Evolutionary conservation across 2,888 invertebrate genomes (phyloP), one percentile per base, ranked within the genome.

Genomic region (Apomyelois bistriatella): DNA sequence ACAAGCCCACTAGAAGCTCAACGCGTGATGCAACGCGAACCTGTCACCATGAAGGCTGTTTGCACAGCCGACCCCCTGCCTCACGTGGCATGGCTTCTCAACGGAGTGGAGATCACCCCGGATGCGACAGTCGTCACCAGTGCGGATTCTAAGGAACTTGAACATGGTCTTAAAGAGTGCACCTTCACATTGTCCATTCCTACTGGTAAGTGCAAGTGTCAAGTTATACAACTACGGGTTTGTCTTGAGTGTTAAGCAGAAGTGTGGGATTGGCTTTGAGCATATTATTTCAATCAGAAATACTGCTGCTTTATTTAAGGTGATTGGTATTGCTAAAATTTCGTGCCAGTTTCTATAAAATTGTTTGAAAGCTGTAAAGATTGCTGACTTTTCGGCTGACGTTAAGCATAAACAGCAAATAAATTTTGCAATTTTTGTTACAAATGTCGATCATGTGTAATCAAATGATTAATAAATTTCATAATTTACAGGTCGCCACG

Each of bases 11-110:
- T 97, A 9, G 85, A 92, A 60, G 94, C 96, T 42, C 92, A 93
- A 56, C 93, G 93, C n/a, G 93, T 94, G 30, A 91, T 93, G 59
- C 94, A 95, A 70, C 93, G 94, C 37, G 92, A 94, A 42, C 92
- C 93, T 0, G 93, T 94, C 1, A 91, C 91, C 0, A 84, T 96
- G 65, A 91, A 93, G 43, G 94, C 95, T 0, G 92, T 95, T 13
- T 93, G 98, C 66, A 94, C 95, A 30, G 98, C 97, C 6, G 97
- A 98, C 87, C 99, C 99, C 0, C 91, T 94, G 58, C 98, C 99
- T 0, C 95, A 97, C 62, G 93, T 97, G 46, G 92, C 93, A 56
- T 98, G 98, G 98, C 91, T 93, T 35, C 94, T 94, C 65, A 94
- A 97, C 68, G 96, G 94, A 3, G 85, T 91, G 43, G 93, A 94